Conservation (phyloP, 2,797 vertebrate species). For the Molossus molossus region DNA sequence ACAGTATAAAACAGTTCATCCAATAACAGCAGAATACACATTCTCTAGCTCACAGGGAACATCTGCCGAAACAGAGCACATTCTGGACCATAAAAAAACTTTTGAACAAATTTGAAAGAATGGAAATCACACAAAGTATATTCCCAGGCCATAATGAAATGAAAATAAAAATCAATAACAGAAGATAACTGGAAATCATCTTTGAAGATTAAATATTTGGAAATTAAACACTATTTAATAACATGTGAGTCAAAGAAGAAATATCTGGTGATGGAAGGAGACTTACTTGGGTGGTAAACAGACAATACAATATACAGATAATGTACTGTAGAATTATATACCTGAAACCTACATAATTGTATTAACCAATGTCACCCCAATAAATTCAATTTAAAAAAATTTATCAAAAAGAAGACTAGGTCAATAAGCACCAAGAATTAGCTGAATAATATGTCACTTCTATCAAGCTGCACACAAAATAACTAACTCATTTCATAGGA, state of each 20-base stretch:
- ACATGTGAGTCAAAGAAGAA: neutral
- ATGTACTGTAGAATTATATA: neutral
- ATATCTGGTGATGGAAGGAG: neutral
- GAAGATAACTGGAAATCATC: neutral
- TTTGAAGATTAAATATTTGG: slow-evolving; percentile 2
- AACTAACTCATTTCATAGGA: slow-evolving; percentile 5
- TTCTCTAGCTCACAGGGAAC: neutral
- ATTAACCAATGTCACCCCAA: neutral
- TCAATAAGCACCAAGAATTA: slow-evolving; percentile 3
- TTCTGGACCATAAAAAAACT: neutral
- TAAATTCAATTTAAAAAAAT: neutral
- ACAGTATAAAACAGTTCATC: neutral
- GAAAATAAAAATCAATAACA: slow-evolving; percentile 6
- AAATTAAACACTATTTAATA: neutral
- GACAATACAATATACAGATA: neutral
- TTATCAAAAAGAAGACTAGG: neutral
- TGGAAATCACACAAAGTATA: neutral
- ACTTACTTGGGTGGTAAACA: neutral
- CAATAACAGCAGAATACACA: neutral
- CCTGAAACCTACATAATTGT: neutral
- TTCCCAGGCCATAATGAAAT: neutral
- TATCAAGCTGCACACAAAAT: slow-evolving; percentile 27
- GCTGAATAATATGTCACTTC: slow-evolving; percentile 10
- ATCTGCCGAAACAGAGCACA: neutral
- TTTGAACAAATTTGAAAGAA: neutral